A percentile compares a stretch with the other conserved stretches of the same genome.
phyloP scores from a whole-genome alignment of 1,140 invertebrate genomes.

The Coptotermes formosanus region DNA sequence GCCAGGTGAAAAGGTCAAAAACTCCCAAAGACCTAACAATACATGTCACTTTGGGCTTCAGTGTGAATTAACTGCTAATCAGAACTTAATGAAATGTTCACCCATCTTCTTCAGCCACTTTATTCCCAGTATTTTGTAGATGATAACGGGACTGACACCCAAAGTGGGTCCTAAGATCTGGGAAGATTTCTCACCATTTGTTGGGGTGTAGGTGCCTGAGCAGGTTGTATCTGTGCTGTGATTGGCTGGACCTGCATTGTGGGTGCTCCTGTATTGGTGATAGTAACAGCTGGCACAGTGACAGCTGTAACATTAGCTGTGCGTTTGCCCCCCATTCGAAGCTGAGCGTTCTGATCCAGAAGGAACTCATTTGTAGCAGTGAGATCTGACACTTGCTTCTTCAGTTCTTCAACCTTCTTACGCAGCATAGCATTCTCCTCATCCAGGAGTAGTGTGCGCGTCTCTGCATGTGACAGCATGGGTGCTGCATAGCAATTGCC shows the following conservation, averaged over 20 bases:
- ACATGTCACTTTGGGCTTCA: no score
- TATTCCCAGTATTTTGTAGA: no score
- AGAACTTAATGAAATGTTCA: no score
- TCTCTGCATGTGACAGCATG: constrained; percentile 27
- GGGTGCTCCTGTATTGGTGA: constrained; percentile 38
- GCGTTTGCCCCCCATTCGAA: constrained; percentile 63
- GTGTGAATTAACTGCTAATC: no score
- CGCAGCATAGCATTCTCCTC: constrained; percentile 72
- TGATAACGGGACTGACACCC: no score
- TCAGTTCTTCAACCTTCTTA: constrained; percentile 71
- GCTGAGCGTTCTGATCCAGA: constrained; percentile 75
- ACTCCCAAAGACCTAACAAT: no score
- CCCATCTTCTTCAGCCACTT: no score
- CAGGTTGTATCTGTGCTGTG: constrained; percentile 35
- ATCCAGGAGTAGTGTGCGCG: constrained; percentile 21
- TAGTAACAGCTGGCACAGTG: constrained; percentile 39
- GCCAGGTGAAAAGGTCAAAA: no score
- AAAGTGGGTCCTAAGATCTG: no score
- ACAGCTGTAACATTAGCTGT: constrained; percentile 54
- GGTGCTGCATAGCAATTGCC: not conserved
- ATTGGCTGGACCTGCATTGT: constrained; percentile 39
- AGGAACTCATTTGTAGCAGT: constrained; percentile 81
- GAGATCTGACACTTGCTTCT: constrained; percentile 66
- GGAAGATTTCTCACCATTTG: constrained; percentile 1
- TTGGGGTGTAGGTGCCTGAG: constrained; percentile 35